Evolutionary conservation across 1,140 invertebrate genomes (phyloP), one percentile per base, ranked within the genome.

Genomic region (Chrysopa pallens): DNA sequence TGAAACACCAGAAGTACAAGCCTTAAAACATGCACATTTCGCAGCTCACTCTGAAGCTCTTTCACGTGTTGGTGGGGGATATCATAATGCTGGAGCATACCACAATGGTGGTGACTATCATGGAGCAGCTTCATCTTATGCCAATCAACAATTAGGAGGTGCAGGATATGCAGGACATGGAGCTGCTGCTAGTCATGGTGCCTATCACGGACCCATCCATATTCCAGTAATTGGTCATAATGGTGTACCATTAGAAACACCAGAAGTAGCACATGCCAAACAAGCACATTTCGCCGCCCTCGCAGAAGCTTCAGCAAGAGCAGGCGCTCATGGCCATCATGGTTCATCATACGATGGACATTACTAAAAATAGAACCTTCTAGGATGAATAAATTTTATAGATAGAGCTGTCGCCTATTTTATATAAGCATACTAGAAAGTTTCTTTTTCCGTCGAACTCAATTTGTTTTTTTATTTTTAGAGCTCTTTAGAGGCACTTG

Each of bases 211-310:
- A 29, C 63, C 66, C 11, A 57, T 58, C 12, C 60, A 63, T 36
- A 53, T 61, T 43, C 62, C 62, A 5, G 57, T 62, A 27, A 63
- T 65, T 43, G 59, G 49, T 4, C 63, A 65, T 39, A 66, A 69
- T 40, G 70, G 68, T 7, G 63, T 66, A 4, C 70, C 69, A 6
- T 64, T 73, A 1, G 71, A 74, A 39, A 72, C 70, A 6, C 66
- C 67, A 36, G 72, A 72, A 49, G 73, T 74, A 4, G 66, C 68
- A 43, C 67, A 68, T 48, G 71, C 71, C 14, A 72, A 71, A 49
- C 64, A 68, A n/a, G 66, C 67, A 7, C 73, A 74, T 50, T 58
- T 63, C 42, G 65, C 68, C n/a, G 68, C 70, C 12, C 45, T 49
- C 40, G 50, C 48, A 17, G 46, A 43, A 17, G 47, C 47, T 13